These are phyloP conservation scores for Eurystomus gularis DNA, from an alignment of 2,113 vertebrate genomes.

Conservation along the genomic window DNA sequence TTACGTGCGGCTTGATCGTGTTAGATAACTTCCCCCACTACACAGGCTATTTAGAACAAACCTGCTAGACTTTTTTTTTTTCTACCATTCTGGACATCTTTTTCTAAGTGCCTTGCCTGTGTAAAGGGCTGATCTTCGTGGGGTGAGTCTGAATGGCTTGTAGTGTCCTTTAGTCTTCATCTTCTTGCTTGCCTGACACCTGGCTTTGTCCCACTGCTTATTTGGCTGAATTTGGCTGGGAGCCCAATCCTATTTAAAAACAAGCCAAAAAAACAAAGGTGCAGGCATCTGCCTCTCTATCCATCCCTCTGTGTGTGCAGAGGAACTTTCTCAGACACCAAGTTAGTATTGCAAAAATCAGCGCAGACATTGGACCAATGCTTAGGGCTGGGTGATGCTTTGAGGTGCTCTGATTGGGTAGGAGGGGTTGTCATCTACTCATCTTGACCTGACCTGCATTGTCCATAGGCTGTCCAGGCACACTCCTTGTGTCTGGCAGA, in stretches of 20 bases:
- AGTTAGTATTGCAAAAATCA: background rate
- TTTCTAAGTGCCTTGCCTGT: background rate
- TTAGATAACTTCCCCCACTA: background rate
- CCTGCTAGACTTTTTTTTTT: background rate
- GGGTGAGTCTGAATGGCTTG: background rate
- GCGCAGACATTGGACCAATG: background rate
- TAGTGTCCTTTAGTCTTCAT: background rate
- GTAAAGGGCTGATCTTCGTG: background rate
- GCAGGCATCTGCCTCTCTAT: background rate
- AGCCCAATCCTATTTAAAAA: background rate
- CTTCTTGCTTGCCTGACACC: background rate
- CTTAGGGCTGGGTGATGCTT: background rate
- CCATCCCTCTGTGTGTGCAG: background rate
- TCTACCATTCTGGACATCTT: background rate
- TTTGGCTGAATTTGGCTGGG: background rate
- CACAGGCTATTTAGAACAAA: background rate
- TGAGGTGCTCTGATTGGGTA: background rate
- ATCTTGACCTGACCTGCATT: background rate
- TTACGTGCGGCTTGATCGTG: background rate
- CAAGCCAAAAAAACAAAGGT: rapidly evolving
- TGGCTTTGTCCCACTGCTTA: background rate
- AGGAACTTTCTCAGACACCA: background rate
- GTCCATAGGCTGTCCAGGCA: background rate
- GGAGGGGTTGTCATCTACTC: background rate
- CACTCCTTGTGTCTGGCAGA: background rate